A percentile compares a stretch with the other conserved stretches of the same genome.
Evolutionary conservation across 2,888 invertebrate genomes (phyloP).

Genomic region (Hirtodrosophila alboralis): DNA sequence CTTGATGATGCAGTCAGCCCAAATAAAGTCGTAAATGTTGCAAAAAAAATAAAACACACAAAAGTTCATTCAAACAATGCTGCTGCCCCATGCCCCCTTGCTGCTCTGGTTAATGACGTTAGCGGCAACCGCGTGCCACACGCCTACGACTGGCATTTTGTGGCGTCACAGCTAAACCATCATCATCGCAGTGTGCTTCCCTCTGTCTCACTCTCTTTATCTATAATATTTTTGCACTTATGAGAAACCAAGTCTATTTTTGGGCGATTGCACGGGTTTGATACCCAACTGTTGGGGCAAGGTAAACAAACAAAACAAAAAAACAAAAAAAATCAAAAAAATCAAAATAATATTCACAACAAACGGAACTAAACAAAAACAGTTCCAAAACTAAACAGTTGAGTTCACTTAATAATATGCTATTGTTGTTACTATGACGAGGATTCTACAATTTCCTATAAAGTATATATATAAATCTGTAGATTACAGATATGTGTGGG

Average conservation of each 20-base stretch:
- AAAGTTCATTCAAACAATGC: slow-evolving; percentile 8
- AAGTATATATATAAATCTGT: not conserved
- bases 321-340: slow-evolving; percentile 40
- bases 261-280: slow-evolving; percentile 65
- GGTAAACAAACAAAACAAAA: slow-evolving; percentile 39
- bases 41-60: slow-evolving; percentile 20
- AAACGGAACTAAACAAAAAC: slow-evolving; percentile 29
- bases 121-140: slow-evolving; percentile 36
- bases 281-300: slow-evolving; percentile 8
- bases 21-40: slow-evolving; percentile 1
- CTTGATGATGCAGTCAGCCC: slow-evolving; percentile 52
- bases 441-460: slow-evolving; percentile 9
- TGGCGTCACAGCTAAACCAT: slow-evolving; percentile 50
- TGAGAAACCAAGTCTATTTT: slow-evolving; percentile 58
- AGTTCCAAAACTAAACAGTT: slow-evolving; percentile 13
- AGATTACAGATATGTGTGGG: not conserved
- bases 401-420: slow-evolving; percentile 67
- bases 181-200: slow-evolving; percentile 43
- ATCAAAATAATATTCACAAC: slow-evolving; percentile 3
- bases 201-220: slow-evolving; percentile 13
- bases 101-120: slow-evolving; percentile 45
- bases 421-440: slow-evolving; percentile 67
- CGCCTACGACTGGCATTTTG: slow-evolving; percentile 32
- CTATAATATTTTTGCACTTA: slow-evolving; percentile 33
- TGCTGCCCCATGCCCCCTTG: not conserved